Percentiles rank a stretch among this genome's conserved stretches.
phyloP scores from a whole-genome alignment of 2,797 vertebrate species.

The Miichthys miiuy region DNA sequence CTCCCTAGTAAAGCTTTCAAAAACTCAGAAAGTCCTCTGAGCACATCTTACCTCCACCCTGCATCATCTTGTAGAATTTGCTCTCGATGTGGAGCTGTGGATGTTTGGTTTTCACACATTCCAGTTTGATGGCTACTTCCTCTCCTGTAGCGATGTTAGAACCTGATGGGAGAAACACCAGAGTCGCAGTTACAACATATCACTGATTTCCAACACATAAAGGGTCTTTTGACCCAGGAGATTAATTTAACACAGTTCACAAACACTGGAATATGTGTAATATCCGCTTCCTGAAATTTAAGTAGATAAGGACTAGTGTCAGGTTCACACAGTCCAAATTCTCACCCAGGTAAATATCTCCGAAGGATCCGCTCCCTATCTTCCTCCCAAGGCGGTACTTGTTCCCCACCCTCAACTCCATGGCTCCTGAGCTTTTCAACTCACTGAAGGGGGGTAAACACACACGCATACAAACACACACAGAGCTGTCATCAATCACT shows the following conservation, averaged over 20 bases:
- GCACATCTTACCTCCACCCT: constrained; percentile 92
- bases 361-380: constrained; percentile 98
- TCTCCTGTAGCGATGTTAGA: constrained; percentile 97
- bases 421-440: constrained; percentile 81
- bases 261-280: neutral
- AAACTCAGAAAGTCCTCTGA: neutral
- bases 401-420: constrained; percentile 98
- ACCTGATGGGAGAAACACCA: constrained; percentile 80
- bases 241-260: neutral
- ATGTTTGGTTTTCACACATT: constrained; percentile 99
- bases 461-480: constrained; percentile 42
- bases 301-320: neutral
- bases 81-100: constrained; percentile 99
- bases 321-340: neutral
- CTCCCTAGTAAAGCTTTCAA: neutral
- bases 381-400: constrained; percentile 97
- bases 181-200: neutral
- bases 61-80: constrained; percentile 99
- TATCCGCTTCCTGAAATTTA: neutral
- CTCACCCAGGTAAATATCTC: constrained; percentile 98
- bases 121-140: constrained; percentile 98
- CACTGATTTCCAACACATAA: neutral
- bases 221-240: neutral
- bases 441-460: constrained; percentile 66
- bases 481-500: constrained; percentile 67